A percentile compares a stretch with the other conserved stretches of the same genome.
These are phyloP conservation scores for Pseudobourletiella spinata DNA, from an alignment of 1,140 invertebrate genomes.

Conservation along the genomic window DNA sequence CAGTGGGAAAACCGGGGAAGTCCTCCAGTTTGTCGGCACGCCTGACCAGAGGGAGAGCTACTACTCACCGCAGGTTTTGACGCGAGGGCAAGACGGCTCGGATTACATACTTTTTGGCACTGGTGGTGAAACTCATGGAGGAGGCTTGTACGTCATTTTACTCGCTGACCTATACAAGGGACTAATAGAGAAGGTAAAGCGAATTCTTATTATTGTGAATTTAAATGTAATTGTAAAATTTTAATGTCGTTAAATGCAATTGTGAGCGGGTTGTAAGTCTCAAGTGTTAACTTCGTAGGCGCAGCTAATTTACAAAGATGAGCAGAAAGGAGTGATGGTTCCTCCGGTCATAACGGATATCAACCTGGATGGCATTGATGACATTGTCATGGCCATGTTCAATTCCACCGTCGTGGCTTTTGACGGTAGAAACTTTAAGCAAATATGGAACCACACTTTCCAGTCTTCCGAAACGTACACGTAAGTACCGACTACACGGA, in stretches of 20 bases:
- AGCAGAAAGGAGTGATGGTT: constrained; percentile 47
- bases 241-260: background rate
- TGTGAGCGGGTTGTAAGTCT: no score
- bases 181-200: constrained; percentile 48
- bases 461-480: constrained; percentile 49
- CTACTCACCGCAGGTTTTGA: constrained; percentile 59
- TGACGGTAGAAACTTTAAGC: constrained; percentile 55
- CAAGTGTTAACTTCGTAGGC: no score
- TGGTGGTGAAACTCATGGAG: constrained; percentile 61
- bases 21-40: constrained; percentile 53
- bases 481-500: no score
- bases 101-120: constrained; percentile 59
- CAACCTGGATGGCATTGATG: constrained; percentile 59
- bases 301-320: constrained; percentile 39
- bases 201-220: no score
- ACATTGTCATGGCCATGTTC: constrained; percentile 63
- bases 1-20: constrained; percentile 58
- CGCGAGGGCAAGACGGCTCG: constrained; percentile 47
- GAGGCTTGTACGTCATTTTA: constrained; percentile 56
- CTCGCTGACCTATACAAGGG: constrained; percentile 50
- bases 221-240: constrained; percentile 1
- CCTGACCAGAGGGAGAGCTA: constrained; percentile 53
- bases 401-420: constrained; percentile 59
- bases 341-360: constrained; percentile 66
- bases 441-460: constrained; percentile 63